phyloP scores from a whole-genome alignment of 2,113 vertebrate species.

The Eclectus roratus region DNA sequence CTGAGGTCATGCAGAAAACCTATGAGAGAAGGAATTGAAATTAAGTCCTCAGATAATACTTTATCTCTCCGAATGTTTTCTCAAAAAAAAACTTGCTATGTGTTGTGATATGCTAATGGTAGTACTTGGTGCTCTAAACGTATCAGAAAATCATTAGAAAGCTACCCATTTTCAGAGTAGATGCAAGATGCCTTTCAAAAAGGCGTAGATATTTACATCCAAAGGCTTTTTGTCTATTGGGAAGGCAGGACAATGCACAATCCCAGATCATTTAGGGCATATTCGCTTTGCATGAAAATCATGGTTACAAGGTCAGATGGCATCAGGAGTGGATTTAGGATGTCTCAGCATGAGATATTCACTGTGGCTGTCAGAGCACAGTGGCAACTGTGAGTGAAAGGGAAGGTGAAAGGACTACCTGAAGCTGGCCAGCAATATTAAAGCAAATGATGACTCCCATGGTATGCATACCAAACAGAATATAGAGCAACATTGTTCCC shows the following conservation, averaged over 20 bases:
- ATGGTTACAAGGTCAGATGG: not conserved
- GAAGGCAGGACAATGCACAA: not conserved
- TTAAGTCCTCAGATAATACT: not conserved
- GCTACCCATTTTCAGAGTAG: not conserved
- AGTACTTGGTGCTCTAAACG: not conserved
- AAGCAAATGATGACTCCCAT: not conserved
- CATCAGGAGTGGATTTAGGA: not conserved
- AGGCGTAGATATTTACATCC: not conserved
- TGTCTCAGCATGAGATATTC: not conserved
- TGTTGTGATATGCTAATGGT: not conserved
- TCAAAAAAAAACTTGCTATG: not conserved
- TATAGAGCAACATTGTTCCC: not conserved
- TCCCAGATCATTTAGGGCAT: not conserved
- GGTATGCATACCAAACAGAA: not conserved
- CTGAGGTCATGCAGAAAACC: conserved; percentile 18
- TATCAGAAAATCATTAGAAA: not conserved
- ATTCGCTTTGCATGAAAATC: not conserved
- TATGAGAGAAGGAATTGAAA: not conserved
- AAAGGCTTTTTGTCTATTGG: not conserved
- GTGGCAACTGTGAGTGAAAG: not conserved
- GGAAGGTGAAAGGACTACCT: not conserved
- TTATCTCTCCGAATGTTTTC: not conserved
- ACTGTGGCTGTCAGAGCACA: not conserved
- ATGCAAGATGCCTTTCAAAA: not conserved
- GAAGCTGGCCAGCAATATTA: not conserved